phyloP scores from a whole-genome alignment of 2,113 vertebrate genomes.

The Silurus meridionalis region DNA sequence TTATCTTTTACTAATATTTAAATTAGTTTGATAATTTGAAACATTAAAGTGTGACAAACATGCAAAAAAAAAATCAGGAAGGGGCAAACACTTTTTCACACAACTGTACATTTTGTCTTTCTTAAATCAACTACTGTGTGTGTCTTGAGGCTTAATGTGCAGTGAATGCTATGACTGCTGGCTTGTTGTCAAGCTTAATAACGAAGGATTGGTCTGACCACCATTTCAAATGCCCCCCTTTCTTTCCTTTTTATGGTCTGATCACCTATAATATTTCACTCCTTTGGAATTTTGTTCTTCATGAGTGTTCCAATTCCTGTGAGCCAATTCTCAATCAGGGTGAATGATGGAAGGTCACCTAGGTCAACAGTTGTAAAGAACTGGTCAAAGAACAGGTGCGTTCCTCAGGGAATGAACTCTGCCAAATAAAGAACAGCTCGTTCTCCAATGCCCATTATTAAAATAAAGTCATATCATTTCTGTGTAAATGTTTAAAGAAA shows the following conservation, averaged over 20 bases:
- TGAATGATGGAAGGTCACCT: background rate
- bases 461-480: no score
- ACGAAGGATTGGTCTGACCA: conserved; percentile 9
- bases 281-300: conserved; percentile 34
- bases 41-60: no score
- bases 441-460: background rate
- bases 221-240: conserved; percentile 19
- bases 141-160: conserved; percentile 23
- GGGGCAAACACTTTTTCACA: no score
- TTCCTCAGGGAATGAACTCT: conserved; percentile 3
- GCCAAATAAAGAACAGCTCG: conserved; percentile 22
- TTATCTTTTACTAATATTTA: no score
- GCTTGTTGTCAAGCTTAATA: conserved; percentile 30
- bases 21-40: no score
- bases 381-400: conserved; percentile 7
- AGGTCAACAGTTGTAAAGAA: conserved; percentile 9
- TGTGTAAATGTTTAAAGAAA: no score
- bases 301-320: conserved; percentile 25
- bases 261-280: conserved; percentile 12
- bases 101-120: no score
- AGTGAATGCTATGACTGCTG: conserved; percentile 24
- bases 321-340: background rate
- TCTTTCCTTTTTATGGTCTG: conserved; percentile 5
- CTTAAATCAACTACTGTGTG: conserved; percentile 9
- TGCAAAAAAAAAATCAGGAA: no score